Percentiles rank a stretch among this genome's conserved stretches.
Conservation (phyloP, 2,888 invertebrate species). For the Brenthis ino region DNA sequence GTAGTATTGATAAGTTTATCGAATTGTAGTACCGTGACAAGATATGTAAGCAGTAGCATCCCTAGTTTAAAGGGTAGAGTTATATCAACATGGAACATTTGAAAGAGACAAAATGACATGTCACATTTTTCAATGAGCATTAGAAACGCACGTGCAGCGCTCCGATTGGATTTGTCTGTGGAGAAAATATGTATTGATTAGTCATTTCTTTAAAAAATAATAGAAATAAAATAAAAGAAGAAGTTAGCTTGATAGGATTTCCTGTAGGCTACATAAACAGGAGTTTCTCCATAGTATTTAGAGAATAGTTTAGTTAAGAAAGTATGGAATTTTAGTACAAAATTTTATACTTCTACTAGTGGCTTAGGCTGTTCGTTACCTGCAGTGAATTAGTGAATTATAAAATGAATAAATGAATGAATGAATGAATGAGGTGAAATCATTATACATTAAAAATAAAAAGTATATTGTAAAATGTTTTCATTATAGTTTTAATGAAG, state of each 20-base stretch:
- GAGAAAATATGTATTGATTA: slow-evolving; percentile 25
- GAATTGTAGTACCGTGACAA: slow-evolving; percentile 17
- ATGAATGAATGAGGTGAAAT: no score
- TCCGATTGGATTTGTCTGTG: slow-evolving; percentile 15
- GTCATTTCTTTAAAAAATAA: neutral
- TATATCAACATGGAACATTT: slow-evolving; percentile 11
- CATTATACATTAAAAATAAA: no score
- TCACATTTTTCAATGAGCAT: slow-evolving; percentile 15
- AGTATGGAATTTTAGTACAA: neutral
- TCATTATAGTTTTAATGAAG: no score
- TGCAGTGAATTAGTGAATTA: neutral
- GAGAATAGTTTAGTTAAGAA: no score
- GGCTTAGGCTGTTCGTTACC: neutral
- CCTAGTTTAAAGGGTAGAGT: slow-evolving; percentile 13
- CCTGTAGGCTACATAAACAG: no score
- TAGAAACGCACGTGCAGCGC: slow-evolving; percentile 6
- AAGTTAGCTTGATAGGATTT: neutral
- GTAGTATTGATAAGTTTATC: neutral
- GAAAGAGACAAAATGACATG: slow-evolving; percentile 11
- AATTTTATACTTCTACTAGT: no score
- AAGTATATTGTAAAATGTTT: no score
- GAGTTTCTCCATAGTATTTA: no score
- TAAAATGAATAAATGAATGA: neutral
- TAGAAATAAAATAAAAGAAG: neutral
- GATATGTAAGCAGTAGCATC: slow-evolving; percentile 15